Percentiles rank a stretch among this genome's conserved stretches.
These are phyloP conservation scores for Brachionus angularis DNA, from an alignment of 1,140 invertebrate genomes.

Conservation along the genomic window DNA sequence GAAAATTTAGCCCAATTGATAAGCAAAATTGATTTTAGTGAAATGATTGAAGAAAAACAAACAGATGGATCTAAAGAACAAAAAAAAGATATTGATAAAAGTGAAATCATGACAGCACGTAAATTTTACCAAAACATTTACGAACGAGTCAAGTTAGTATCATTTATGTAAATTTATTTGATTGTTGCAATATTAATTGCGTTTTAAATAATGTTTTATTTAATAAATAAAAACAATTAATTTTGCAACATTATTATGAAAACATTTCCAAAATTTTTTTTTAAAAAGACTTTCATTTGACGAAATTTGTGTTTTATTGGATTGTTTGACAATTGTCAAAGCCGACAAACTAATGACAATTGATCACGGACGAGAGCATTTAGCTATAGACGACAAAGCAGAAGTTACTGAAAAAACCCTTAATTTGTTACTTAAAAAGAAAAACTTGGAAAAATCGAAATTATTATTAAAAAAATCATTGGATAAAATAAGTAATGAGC, in stretches of 20 bases:
- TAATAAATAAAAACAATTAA: too few relatives aligned
- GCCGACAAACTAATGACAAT: slow-evolving; percentile 6
- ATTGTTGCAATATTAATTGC: neutral
- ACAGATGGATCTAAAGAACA: neutral
- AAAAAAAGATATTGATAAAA: slow-evolving; percentile 13
- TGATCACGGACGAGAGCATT: slow-evolving; percentile 15
- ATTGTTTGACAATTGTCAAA: slow-evolving; percentile 17
- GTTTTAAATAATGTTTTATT: too few relatives aligned
- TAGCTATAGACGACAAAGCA: neutral
- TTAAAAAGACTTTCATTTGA: neutral
- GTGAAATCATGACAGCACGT: neutral
- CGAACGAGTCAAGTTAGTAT: slow-evolving; percentile 24
- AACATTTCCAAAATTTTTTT: too few relatives aligned
- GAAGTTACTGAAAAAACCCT: slow-evolving; percentile 18
- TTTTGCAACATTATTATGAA: too few relatives aligned
- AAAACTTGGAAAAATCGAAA: slow-evolving; percentile 41
- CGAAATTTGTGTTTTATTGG: slow-evolving; percentile 39
- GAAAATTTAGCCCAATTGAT: slow-evolving; percentile 35
- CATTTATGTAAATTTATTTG: neutral
- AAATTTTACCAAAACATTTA: slow-evolving; percentile 28
- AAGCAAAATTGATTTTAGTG: slow-evolving; percentile 42
- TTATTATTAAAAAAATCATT: slow-evolving; percentile 33
- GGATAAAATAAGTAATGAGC: slow-evolving; percentile 42
- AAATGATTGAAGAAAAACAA: slow-evolving; percentile 31
- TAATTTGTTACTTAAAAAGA: slow-evolving; percentile 17